A percentile compares a stretch with the other conserved stretches of the same genome.
phyloP scores from a whole-genome alignment of 2,888 invertebrate species.

The Panzeria rudis region DNA sequence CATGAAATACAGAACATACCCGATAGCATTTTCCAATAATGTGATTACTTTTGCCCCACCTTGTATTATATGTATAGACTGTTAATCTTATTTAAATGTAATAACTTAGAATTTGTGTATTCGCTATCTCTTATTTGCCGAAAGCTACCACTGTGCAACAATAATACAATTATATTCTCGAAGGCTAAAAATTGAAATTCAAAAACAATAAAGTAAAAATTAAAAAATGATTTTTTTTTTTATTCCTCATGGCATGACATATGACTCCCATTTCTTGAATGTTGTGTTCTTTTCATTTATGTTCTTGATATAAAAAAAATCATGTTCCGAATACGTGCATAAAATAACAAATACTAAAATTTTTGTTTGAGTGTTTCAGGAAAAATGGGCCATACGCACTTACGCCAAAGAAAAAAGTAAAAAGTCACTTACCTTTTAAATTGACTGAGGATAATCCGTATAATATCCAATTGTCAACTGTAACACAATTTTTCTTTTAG shows the following conservation, averaged over 20 bases:
- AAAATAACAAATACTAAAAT: slow-evolving; percentile 26
- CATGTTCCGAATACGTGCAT: slow-evolving; percentile 9
- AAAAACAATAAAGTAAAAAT: neutral
- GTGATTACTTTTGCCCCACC: too few species aligned
- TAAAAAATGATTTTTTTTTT: neutral
- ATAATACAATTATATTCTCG: neutral
- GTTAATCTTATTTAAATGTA: too few species aligned
- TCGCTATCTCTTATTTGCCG: too few species aligned
- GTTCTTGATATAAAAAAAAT: neutral
- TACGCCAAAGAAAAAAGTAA: neutral
- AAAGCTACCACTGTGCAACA: neutral
- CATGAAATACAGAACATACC: too few species aligned
- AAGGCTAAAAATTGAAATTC: neutral
- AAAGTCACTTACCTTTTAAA: slow-evolving; percentile 73
- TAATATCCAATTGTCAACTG: slow-evolving; percentile 75
- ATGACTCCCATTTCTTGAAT: neutral
- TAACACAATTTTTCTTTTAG: slow-evolving; percentile 68
- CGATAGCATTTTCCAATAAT: too few species aligned
- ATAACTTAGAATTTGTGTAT: too few species aligned
- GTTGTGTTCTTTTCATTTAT: slow-evolving; percentile 5
- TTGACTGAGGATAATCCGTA: slow-evolving; percentile 73
- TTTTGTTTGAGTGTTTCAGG: neutral
- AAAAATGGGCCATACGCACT: neutral
- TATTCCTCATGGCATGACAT: slow-evolving; percentile 6
- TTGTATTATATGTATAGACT: too few species aligned